Base-by-base conservation (phyloP, 2,888 invertebrate genomes). In the Spilarctia lutea region DNA sequence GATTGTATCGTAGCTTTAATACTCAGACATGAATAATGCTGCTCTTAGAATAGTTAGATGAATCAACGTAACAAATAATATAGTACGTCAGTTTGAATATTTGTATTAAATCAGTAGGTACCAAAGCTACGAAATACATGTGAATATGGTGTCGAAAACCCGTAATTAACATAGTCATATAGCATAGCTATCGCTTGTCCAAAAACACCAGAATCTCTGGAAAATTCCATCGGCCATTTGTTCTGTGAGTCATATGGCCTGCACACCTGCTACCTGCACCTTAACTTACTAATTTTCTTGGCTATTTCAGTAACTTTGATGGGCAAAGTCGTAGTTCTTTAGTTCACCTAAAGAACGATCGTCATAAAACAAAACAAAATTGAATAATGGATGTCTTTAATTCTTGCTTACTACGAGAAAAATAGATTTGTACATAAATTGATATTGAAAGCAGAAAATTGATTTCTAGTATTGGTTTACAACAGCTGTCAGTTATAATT, bases 1-100 rank as follows among this genome's bases (percentile, higher is more conserved):
- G 63, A 72, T 74, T 65, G 68, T 71, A 67, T 68, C 67, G 33
- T n/a, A 45, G 27, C 60, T 70, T 60, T 63, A 63, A 63, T 30
- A 30, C 18, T 63, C 30, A 63, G 63, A 18, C 30, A 30, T 18
- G 30, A 63, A 63, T 63, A 63, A 63, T 63, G 6, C 30, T 18
- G 18, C 30, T 30, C 30, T 63, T 63, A 7, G 16, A 30, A 60
- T 27, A 63, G 30, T 18, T 63, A 30, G 4, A 60, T 63, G 30
- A 30, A 16, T 30, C 16, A 7, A 63, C 60, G 3, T 63, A n/a
- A 27, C 27, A 60, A 3, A 11, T 56, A n/a, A 52, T n/a, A 56
- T 11, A n/a, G 11, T 56, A 3, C 52, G 7, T 24, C n/a, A n/a
- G 2, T 56, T 56, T n/a, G 10, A 52, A 24, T 52, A 24, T 7